Base-by-base conservation (phyloP, 1,140 invertebrate genomes). In the Leptinotarsa undecemlineata region DNA sequence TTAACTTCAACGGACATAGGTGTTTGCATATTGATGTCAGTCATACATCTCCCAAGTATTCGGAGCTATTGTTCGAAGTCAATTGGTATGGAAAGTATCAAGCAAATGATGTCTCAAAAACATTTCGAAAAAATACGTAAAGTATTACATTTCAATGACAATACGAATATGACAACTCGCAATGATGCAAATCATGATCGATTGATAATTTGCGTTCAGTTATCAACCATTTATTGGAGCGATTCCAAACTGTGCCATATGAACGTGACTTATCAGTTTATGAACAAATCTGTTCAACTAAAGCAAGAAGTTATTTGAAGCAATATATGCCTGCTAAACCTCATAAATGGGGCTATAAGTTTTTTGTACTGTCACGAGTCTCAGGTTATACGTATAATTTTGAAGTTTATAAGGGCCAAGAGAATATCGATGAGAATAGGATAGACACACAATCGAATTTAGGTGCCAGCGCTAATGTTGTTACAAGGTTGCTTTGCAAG, bases 381-480 rank as follows among this genome's bases (percentile, higher is more conserved):
- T 60, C 20, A 17, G 62, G 33, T 64, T 20, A 14, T n/a, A 48
- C 15, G 11, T 26, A 68, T 68, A n/a, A 57, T 57, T 57, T 57
- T 57, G 15, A 57, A 15, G n/a, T 17, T 15, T 57, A 15, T n/a
- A n/a, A 15, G 1, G 48, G 48, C 48, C 14, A 57, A 57, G 14
- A 57, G n/a, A 57, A n/a, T 57, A 57, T 0, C 26, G 5, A 33
- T 33, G 26, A 8, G 1, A 8, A 33, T 33, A 33, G 26, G 26
- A 1, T 6, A 33, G 26, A 6, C 8, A 33, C 26, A 33, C 5
- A 68, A 48, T 11, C 14, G 3, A 66, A 74, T 69, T 21, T 69
- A 23, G 66, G 51, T 23, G 68, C 74, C 15, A 71, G 74, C 62
- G 47, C 21, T 62, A 74, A 74, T 71, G 71, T 71, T 64, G 74